Evolutionary conservation across 2,888 invertebrate species (phyloP).

Genomic region (Hemistola chrysoprasaria): DNA sequence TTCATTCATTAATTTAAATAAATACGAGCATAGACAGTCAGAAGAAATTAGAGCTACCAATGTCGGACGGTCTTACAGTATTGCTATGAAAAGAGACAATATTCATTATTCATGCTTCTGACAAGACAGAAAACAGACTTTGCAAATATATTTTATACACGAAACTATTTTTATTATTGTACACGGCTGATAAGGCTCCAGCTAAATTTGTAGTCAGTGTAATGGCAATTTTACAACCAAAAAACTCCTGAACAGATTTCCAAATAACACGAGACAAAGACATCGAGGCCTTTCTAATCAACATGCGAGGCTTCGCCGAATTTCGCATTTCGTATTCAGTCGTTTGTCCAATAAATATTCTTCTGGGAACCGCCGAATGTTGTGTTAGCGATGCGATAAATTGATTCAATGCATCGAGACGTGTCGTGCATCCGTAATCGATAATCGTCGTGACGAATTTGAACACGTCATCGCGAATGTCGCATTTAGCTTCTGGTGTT

Average conservation of each 20-base stretch:
- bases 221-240: no score
- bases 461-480: slow-evolving; percentile 29
- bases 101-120: no score
- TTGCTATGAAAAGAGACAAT: neutral
- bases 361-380: slow-evolving; percentile 42
- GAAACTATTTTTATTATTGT: no score
- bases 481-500: slow-evolving; percentile 23
- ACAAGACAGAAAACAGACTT: no score
- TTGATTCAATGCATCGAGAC: slow-evolving; percentile 42
- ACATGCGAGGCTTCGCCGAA: slow-evolving; percentile 14
- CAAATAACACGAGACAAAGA: no score
- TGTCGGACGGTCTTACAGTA: slow-evolving; percentile 4
- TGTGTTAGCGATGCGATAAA: slow-evolving; percentile 41
- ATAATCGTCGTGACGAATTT: slow-evolving; percentile 40
- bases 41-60: neutral
- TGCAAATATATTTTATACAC: no score
- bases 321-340: slow-evolving; percentile 35
- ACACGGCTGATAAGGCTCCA: no score
- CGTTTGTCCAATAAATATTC: slow-evolving; percentile 39
- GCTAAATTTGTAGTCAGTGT: no score
- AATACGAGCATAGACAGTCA: slow-evolving; percentile 3
- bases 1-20: neutral
- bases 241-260: no score
- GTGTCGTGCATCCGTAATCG: slow-evolving; percentile 46
- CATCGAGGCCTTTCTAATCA: slow-evolving; percentile 13